Base-by-base conservation (phyloP, 2,797 vertebrate species). In the Clarias platycephalus region DNA sequence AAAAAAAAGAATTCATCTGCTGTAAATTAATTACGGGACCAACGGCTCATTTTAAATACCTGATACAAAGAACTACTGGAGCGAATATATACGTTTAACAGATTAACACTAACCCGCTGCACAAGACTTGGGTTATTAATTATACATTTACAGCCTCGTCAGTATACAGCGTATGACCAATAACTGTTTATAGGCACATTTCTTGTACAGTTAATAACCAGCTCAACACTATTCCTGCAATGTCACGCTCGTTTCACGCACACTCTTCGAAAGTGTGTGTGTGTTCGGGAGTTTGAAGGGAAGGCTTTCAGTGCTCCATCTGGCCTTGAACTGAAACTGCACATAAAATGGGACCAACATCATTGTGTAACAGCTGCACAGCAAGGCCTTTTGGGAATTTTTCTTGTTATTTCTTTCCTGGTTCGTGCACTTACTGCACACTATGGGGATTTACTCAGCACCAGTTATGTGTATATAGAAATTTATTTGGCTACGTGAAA, bases 1-100 rank as follows among this genome's bases (percentile, higher is more conserved):
- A 37, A 53, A 62, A 53, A 49, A 55, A 72, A 70, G 74, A 79
- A 80, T 57, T 75, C 74, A 84, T 86, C 86, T 78, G 82, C 86
- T 88, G 78, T 82, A 85, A 75, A 70, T 81, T 66, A 89, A 84
- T 86, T 85, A 84, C 49, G 88, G 88, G 88, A 89, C 88, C 88
- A 89, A 89, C 81, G 78, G 87, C 92, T 92, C 90, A 94, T 93
- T 72, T 92, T 92, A 60, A 60, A 60, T 37, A 77, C 75, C 78
- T 82, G 60, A 26, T 62, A 85, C 81, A 68, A 75, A 87, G 82
- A 89, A 84, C 80, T 53, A 88, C 80, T 67, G 75, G 83, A 87
- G 34, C 26, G 62, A 75, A 86, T 72, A 83, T 88, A 84, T 85
- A 85, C 87, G 81, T 87, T 85, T 88, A 88, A 81, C 77, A 83